phyloP scores from a whole-genome alignment of 2,113 vertebrate genomes.

The Megaceryle maxima region DNA sequence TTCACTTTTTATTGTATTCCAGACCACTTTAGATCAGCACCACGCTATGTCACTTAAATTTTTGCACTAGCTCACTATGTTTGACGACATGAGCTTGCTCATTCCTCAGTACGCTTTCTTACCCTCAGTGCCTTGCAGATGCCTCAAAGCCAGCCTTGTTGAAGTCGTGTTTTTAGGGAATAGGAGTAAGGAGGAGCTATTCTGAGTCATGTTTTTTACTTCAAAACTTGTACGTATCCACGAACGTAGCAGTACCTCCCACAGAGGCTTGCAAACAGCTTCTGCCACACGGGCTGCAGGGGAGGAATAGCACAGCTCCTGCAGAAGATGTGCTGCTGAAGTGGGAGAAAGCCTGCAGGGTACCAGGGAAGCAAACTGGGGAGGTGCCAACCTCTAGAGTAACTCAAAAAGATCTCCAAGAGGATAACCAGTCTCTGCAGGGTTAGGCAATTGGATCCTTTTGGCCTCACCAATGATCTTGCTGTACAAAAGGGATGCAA shows the following conservation, averaged over 20 bases:
- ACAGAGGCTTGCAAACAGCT: constrained; percentile 4
- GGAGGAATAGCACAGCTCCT: not conserved
- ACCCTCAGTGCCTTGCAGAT: not conserved
- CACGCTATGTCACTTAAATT: rapidly evolving
- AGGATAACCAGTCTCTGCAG: not conserved
- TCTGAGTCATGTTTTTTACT: not conserved
- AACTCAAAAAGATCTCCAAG: not conserved
- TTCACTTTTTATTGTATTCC: constrained; percentile 35
- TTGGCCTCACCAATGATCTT: rapidly evolving
- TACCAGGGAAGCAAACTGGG: not conserved
- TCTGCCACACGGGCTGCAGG: not conserved
- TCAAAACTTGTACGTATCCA: not conserved
- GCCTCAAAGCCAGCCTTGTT: not conserved
- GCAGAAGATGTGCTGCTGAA: not conserved
- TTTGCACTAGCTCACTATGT: not conserved
- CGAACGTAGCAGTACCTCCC: not conserved
- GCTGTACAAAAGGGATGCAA: rapidly evolving
- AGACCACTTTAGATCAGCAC: constrained; percentile 7
- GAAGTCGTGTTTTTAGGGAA: constrained; percentile 18
- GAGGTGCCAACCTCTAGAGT: not conserved
- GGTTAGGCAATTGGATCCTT: not conserved
- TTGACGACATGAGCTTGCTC: not conserved
- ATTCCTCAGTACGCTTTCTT: not conserved
- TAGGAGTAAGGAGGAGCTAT: constrained; percentile 30
- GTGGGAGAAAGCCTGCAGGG: not conserved